These are phyloP conservation scores for Martes martes DNA, from an alignment of 2,113 vertebrate species.

Conservation along the genomic window DNA sequence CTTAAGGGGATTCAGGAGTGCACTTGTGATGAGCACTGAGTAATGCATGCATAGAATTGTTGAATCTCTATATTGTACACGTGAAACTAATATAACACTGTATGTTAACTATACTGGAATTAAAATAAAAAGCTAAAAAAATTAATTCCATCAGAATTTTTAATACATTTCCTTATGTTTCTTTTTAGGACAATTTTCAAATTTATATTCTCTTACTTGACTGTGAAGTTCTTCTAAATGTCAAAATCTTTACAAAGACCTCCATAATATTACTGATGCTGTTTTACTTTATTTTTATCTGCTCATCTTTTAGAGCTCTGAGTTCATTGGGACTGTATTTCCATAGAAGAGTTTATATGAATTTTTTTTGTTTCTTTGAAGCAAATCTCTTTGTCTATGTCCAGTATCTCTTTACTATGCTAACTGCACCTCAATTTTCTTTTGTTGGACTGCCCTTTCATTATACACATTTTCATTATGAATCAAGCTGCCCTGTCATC, in stretches of 20 bases:
- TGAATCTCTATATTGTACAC: background rate
- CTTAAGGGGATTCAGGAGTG: background rate
- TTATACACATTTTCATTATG: background rate
- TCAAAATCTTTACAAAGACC: background rate
- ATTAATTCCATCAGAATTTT: background rate
- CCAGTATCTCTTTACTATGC: background rate
- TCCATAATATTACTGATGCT: background rate
- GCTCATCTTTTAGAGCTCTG: background rate
- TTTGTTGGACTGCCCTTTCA: background rate
- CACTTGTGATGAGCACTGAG: background rate
- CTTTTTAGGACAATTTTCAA: background rate
- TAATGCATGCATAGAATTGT: background rate
- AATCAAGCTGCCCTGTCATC: background rate
- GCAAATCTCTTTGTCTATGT: background rate
- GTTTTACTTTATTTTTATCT: background rate
- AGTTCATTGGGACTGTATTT: background rate
- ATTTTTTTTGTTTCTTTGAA: background rate
- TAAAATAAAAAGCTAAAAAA: background rate
- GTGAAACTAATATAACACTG: background rate
- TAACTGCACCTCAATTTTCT: background rate
- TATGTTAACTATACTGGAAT: background rate
- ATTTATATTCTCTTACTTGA: background rate
- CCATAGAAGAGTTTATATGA: background rate
- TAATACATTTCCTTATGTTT: background rate
- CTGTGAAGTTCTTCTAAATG: background rate